Base-by-base conservation (phyloP, 2,888 invertebrate genomes). In the Acleris sparsana region DNA sequence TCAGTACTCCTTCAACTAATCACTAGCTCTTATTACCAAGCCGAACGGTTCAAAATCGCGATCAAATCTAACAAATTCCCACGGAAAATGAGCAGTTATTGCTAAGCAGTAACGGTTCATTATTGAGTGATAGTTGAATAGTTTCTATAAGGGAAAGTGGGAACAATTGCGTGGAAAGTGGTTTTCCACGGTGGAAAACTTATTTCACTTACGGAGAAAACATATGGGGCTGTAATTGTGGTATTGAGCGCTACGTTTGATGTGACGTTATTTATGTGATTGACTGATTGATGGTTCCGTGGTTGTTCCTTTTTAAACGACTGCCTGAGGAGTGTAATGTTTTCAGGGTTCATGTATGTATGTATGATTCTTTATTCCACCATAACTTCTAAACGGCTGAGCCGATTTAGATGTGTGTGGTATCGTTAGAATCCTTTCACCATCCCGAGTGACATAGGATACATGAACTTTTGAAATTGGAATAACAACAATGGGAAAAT, bases 141-240 rank as follows among this genome's bases (percentile, higher is more conserved):
- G 77, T 78, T 80, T 78, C 77, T 76, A 80, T 77, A 74, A 77
- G 78, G 73, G 82, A 82, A 83, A 87, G 89, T 86, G 85, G 69
- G 80, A 85, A 78, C 83, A 71, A 79, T 85, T 81, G 82, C 81
- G 75, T 78, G 87, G 88, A 86, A 86, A 83, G 80, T 76, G 77
- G 75, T 73, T 70, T 71, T 69, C 71, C 70, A 72, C 72, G 73
- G 72, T 78, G 79, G 83, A 83, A 88, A 88, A 85, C 77, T 78
- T 80, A 80, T 80, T 78, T 76, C 72, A 75, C 73, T 76, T 67
- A 80, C 0, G 33, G 81, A 84, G 86, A 83, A 87, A 88, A 85
- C 79, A 68, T 70, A 70, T 66, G 71, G 70, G 73, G 73, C 75
- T 74, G 74, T 60, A 46, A 60, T 16, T 16, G 58, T 52, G 65